phyloP scores from a whole-genome alignment of 2,113 vertebrate genomes.

The Deroptyus accipitrinus region DNA sequence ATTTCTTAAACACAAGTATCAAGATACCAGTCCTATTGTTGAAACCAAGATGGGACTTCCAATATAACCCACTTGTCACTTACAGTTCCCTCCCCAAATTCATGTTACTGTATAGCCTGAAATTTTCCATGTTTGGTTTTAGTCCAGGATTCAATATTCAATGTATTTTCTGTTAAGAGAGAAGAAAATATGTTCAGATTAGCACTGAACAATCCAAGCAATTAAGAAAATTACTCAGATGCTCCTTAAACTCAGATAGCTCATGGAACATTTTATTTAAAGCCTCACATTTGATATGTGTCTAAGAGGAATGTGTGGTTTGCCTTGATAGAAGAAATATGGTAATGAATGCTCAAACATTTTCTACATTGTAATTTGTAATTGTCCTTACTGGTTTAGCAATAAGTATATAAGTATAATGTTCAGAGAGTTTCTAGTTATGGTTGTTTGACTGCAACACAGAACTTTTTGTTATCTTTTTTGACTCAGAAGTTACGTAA shows the following conservation, averaged over 20 bases:
- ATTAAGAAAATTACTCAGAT: neutral
- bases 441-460: neutral
- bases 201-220: neutral
- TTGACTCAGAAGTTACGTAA: neutral
- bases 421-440: neutral
- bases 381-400: conserved; percentile 5
- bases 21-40: conserved; percentile 19
- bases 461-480: neutral
- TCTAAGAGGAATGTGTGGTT: conserved; percentile 11
- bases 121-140: neutral
- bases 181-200: neutral
- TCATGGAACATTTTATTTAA: neutral
- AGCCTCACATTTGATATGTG: conserved; percentile 3
- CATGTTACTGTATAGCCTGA: neutral
- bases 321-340: conserved; percentile 19
- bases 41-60: neutral
- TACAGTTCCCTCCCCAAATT: neutral
- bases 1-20: conserved; percentile 26
- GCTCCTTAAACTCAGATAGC: neutral
- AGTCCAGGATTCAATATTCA: neutral
- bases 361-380: neutral
- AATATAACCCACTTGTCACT: conserved; percentile 1
- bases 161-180: neutral
- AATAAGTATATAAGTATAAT: conserved; percentile 13
- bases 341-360: neutral